phyloP scores from a whole-genome alignment of 1,140 invertebrate species.

The Temnothorax curvispinosus region DNA sequence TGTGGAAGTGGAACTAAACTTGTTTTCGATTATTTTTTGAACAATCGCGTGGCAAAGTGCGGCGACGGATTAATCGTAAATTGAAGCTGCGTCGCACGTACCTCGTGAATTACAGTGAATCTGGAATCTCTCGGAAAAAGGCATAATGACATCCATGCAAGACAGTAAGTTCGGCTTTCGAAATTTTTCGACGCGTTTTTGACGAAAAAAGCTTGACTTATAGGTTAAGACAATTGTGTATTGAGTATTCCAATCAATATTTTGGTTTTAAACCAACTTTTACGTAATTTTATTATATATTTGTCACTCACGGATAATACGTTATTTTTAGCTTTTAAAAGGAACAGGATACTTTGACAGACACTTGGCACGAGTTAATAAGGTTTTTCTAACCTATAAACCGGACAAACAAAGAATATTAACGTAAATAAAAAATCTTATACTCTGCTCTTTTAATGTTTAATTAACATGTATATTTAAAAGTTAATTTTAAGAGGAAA shows the following conservation, averaged over 20 bases:
- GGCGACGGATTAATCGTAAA: background rate
- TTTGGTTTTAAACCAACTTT: background rate
- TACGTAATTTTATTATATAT: background rate
- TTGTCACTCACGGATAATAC: background rate
- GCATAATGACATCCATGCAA: conserved; percentile 75
- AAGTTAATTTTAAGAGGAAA: background rate
- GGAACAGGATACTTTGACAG: background rate
- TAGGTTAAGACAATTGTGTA: conserved; percentile 21
- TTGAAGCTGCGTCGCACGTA: background rate
- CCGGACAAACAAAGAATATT: background rate
- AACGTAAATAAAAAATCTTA: background rate
- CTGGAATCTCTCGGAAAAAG: background rate
- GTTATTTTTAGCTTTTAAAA: background rate
- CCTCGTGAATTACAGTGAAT: background rate
- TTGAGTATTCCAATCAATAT: background rate
- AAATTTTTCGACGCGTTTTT: background rate
- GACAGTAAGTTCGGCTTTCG: conserved; percentile 74
- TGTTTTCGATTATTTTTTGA: no score
- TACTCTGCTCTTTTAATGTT: background rate
- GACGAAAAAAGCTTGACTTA: conserved; percentile 10
- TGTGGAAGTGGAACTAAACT: no score
- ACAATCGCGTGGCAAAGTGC: background rate
- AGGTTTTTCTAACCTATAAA: background rate
- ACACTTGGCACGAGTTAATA: background rate
- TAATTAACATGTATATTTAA: background rate